phyloP scores from a whole-genome alignment of 2,113 vertebrate genomes.

The Ailuropoda melanoleuca region DNA sequence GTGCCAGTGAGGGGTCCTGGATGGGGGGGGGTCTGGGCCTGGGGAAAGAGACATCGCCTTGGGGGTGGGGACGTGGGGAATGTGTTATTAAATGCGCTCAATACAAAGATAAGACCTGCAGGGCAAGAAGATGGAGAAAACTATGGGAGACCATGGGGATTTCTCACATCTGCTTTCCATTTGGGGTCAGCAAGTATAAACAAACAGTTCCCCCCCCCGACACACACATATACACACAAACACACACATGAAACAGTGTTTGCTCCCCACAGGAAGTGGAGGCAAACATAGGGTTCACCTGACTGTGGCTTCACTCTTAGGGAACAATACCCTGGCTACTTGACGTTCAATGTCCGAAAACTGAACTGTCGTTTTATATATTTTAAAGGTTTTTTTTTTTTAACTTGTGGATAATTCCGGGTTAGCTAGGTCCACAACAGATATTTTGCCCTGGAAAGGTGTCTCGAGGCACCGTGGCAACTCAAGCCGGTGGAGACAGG shows the following conservation, averaged over 20 bases:
- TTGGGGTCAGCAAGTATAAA: neutral
- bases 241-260: neutral
- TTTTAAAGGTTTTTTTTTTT: neutral
- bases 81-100: neutral
- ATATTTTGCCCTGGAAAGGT: neutral
- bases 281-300: neutral
- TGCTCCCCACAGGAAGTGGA: neutral
- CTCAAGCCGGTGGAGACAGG: neutral
- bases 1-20: neutral
- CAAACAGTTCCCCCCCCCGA: neutral
- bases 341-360: neutral
- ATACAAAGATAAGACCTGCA: neutral
- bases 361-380: neutral
- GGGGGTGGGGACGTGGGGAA: neutral
- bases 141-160: neutral
- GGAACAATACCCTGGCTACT: neutral
- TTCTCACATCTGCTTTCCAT: neutral
- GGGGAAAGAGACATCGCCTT: neutral
- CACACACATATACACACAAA: neutral
- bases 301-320: neutral
- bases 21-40: neutral
- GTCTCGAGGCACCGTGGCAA: neutral
- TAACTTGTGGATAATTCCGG: neutral
- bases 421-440: neutral
- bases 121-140: neutral